phyloP scores from a whole-genome alignment of 2,888 invertebrate species.

The Catocala nupta region DNA sequence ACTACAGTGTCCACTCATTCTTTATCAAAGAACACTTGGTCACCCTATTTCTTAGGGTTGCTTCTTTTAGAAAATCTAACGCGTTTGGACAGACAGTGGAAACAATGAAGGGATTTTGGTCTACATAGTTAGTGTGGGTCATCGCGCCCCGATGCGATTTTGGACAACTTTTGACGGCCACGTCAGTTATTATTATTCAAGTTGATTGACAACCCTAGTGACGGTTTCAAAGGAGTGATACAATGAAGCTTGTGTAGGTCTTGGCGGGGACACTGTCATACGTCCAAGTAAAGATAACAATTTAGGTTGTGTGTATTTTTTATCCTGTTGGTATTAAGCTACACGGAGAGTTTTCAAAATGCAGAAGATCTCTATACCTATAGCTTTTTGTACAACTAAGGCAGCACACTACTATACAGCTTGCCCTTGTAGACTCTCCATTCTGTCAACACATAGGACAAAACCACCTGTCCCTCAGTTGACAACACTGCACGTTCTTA shows the following conservation, averaged over 20 bases:
- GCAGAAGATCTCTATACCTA: no score
- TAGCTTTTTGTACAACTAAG: no score
- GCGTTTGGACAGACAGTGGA: constrained; percentile 57
- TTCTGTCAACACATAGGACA: no score
- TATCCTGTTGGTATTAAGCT: no score
- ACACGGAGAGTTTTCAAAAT: no score
- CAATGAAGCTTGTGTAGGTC: constrained; percentile 3
- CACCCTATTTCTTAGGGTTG: constrained; percentile 43
- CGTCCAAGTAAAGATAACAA: no score
- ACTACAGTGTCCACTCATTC: constrained; percentile 7
- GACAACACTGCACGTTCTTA: no score
- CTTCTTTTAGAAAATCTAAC: constrained; percentile 40
- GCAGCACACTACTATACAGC: no score
- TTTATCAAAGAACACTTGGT: constrained; percentile 13
- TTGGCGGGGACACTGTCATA: no score
- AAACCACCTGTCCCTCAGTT: no score
- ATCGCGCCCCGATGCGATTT: constrained; percentile 84
- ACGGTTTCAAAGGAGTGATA: constrained; percentile 31
- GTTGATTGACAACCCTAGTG: constrained; percentile 76
- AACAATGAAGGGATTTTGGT: constrained; percentile 82
- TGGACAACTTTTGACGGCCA: constrained; percentile 83
- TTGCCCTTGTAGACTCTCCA: no score
- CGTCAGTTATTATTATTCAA: constrained; percentile 79
- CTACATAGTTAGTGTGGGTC: constrained; percentile 84
- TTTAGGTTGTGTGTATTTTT: no score